These are phyloP conservation scores for Silvanus unidentatus DNA, from an alignment of 2,888 invertebrate genomes.

Conservation along the genomic window DNA sequence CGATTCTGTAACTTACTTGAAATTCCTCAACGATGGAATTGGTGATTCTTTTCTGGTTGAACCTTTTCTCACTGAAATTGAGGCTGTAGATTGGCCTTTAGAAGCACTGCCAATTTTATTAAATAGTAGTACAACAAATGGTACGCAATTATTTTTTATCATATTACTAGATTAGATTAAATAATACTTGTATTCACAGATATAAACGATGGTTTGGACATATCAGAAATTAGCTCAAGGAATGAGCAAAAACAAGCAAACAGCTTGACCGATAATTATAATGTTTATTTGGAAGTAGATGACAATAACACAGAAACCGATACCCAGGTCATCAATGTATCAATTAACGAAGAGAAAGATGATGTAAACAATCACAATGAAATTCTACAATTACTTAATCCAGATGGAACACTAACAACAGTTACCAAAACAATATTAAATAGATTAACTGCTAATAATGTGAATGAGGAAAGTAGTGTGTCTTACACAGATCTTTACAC, in stretches of 20 bases:
- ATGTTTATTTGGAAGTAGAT: neutral
- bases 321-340: neutral
- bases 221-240: too few relatives aligned
- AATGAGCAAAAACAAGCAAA: constrained; percentile 5
- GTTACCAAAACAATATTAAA: constrained; percentile 21
- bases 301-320: neutral
- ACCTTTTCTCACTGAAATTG: constrained; percentile 38
- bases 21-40: constrained; percentile 35
- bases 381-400: constrained; percentile 30
- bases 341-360: neutral
- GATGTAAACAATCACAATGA: constrained; percentile 3
- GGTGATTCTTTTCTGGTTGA: constrained; percentile 32
- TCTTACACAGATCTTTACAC: constrained; percentile 29
- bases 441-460: constrained; percentile 10
- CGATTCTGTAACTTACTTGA: constrained; percentile 34
- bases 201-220: too few relatives aligned
- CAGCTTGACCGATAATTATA: neutral
- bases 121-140: constrained; percentile 21
- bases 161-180: constrained; percentile 23
- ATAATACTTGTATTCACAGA: neutral
- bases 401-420: constrained; percentile 28
- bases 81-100: constrained; percentile 34
- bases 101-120: constrained; percentile 36
- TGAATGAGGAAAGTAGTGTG: neutral
- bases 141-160: too few relatives aligned